Conservation (phyloP, 2,113 vertebrate genomes). For the Tursiops truncatus region DNA sequence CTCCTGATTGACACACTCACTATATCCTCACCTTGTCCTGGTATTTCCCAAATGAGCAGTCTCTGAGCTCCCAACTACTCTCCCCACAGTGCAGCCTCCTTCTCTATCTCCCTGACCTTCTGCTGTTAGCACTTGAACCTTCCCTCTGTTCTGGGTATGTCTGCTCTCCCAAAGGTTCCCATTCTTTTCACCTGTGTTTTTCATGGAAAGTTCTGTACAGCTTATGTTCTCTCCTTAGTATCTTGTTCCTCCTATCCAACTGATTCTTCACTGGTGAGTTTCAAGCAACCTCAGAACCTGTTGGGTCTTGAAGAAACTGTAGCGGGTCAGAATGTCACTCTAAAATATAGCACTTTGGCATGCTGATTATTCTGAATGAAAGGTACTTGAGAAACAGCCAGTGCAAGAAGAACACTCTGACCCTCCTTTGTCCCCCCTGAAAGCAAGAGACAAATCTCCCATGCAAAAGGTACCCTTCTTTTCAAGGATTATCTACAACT, state of each 20-base stretch:
- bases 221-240: neutral
- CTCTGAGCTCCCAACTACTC: neutral
- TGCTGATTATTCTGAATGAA: neutral
- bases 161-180: neutral
- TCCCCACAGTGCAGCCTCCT: neutral
- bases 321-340: neutral
- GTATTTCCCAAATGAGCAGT: neutral
- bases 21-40: too few species aligned
- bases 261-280: neutral
- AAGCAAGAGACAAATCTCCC: neutral
- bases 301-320: neutral
- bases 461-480: neutral
- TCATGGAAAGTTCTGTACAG: neutral
- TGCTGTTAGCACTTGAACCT: neutral
- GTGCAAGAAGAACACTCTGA: neutral
- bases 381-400: neutral
- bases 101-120: neutral
- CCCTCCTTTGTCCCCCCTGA: neutral
- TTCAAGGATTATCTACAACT: neutral
- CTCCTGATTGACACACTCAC: neutral
- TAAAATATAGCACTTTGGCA: neutral
- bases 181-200: neutral
- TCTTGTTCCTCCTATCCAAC: neutral
- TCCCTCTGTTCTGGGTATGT: neutral
- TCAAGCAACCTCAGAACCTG: neutral